These are phyloP conservation scores for Syritta pipiens DNA, from an alignment of 2,888 invertebrate genomes.

Conservation along the genomic window DNA sequence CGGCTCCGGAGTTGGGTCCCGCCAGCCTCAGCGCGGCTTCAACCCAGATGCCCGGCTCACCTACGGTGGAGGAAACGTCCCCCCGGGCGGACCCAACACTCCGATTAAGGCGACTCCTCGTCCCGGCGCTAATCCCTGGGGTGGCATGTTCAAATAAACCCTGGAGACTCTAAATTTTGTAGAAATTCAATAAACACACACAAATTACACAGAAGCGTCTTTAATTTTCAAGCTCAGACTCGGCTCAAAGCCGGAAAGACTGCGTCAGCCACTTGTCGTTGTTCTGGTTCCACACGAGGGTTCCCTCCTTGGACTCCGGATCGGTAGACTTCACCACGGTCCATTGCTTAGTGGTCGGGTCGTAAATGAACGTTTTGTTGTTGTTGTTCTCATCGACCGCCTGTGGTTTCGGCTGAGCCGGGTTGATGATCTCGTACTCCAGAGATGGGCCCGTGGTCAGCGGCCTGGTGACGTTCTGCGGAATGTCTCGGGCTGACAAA, in stretches of 20 bases:
- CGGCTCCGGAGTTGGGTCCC: slow-evolving; percentile 34
- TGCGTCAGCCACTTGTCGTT: slow-evolving; percentile 77
- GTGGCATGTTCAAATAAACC: slow-evolving; percentile 2
- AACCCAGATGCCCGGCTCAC: slow-evolving; percentile 58
- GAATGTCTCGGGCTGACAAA: slow-evolving; percentile 41
- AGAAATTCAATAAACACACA: slow-evolving; percentile 33
- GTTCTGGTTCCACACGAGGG: slow-evolving; percentile 76
- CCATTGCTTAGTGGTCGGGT: slow-evolving; percentile 74
- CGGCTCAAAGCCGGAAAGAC: slow-evolving; percentile 32
- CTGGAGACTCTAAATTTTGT: not conserved
- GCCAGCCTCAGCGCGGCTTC: slow-evolving; percentile 18
- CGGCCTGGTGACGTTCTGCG: slow-evolving; percentile 1
- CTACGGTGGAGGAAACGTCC: slow-evolving; percentile 25
- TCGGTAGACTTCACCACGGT: slow-evolving; percentile 71
- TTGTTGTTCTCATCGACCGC: slow-evolving; percentile 69
- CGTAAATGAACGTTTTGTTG: slow-evolving; percentile 74
- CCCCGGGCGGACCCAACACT: not conserved
- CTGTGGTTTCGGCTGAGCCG: slow-evolving; percentile 42
- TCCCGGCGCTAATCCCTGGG: slow-evolving; percentile 28
- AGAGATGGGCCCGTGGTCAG: slow-evolving; percentile 71
- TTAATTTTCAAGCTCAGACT: slow-evolving; percentile 5
- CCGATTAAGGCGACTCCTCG: slow-evolving; percentile 7
- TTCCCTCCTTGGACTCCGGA: slow-evolving; percentile 73
- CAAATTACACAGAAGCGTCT: not conserved
- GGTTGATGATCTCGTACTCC: slow-evolving; percentile 76